Percentiles rank a stretch among this genome's conserved stretches.
phyloP scores from a whole-genome alignment of 2,113 vertebrate species.

The Phasianus colchicus region DNA sequence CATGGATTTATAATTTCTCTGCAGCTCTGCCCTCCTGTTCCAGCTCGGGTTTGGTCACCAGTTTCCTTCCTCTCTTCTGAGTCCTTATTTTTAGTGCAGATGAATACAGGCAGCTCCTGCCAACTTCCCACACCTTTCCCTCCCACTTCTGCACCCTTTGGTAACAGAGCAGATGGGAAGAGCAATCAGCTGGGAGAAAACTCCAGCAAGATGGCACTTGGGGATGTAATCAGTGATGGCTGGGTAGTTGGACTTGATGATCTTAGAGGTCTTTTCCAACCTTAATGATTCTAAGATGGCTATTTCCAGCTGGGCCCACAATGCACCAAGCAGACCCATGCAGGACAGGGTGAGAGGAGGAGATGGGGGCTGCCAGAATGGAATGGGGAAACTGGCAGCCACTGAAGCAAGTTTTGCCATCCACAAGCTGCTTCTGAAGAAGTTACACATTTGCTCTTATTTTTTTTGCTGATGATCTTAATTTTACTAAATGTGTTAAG shows the following conservation, averaged over 20 bases:
- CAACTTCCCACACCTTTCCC: not conserved
- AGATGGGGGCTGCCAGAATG: not conserved
- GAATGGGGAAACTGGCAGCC: not conserved
- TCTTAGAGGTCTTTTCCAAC: no score
- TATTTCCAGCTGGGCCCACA: not conserved
- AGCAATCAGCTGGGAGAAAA: not conserved
- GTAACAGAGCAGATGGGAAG: not conserved
- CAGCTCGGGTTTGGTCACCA: not conserved
- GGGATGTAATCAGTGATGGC: no score
- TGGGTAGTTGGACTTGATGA: no score
- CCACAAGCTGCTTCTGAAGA: slow-evolving; percentile 20
- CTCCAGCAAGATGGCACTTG: not conserved
- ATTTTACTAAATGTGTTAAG: slow-evolving; percentile 17
- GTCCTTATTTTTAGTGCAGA: not conserved
- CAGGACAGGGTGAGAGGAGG: not conserved
- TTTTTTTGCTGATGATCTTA: slow-evolving; percentile 1
- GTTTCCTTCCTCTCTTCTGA: not conserved
- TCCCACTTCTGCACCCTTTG: not conserved
- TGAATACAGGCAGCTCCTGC: not conserved
- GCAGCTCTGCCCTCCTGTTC: not conserved
- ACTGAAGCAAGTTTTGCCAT: slow-evolving; percentile 22
- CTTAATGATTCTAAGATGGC: not conserved
- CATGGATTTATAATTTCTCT: not conserved
- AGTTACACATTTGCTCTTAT: slow-evolving; percentile 2
- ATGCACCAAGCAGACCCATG: rapidly evolving